Base-by-base conservation (phyloP, 2,888 invertebrate species). In the Nematopogon swammerdamellus region DNA sequence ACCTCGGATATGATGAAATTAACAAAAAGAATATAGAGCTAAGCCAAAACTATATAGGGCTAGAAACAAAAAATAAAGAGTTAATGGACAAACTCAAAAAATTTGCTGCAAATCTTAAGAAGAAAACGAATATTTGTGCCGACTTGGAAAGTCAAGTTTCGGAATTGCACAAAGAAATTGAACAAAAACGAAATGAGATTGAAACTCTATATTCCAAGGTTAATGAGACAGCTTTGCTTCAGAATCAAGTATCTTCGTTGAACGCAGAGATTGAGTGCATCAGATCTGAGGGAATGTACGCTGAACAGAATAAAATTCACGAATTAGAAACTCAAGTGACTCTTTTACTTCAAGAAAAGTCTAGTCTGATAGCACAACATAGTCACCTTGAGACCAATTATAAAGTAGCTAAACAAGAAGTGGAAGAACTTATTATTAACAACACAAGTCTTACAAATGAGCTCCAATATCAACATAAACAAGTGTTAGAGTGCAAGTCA, bases 71-170 rank as follows among this genome's bases (percentile, higher is more conserved):
- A 61, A 84, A 85, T 55, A 87, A 85, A 58, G 85, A 87, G 48
- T 83, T 89, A 53, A 65, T 88, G 49, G 90, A 91, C 50, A 91
- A 90, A 66, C 80, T 91, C 61, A 92, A 91, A 61, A 91, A 91
- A 60, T 84, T 88, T 59, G 91, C 89, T 0, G 82, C 87, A 0
- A 88, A 84, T 60, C 74, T 91, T 10, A 92, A 91, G 64, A 91
- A 89, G 62, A 91, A 89, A 61, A 79, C 83, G 0, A 63, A 75
- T 1, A 79, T 85, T 54, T 86, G 85, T 56, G 73, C 82, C 30
- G 88, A 91, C 54, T 65, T 89, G 30, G 87, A 91, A 68, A 63
- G 67, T 45, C 84, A 80, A 55, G 61, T 70, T 36, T 59, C 60
- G 30, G 70, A 72, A 53, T 49, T 57, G 18, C 50, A 47, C 16